These are phyloP conservation scores for Zosterops borbonicus DNA, from an alignment of 2,113 vertebrate genomes.

Conservation along the genomic window DNA sequence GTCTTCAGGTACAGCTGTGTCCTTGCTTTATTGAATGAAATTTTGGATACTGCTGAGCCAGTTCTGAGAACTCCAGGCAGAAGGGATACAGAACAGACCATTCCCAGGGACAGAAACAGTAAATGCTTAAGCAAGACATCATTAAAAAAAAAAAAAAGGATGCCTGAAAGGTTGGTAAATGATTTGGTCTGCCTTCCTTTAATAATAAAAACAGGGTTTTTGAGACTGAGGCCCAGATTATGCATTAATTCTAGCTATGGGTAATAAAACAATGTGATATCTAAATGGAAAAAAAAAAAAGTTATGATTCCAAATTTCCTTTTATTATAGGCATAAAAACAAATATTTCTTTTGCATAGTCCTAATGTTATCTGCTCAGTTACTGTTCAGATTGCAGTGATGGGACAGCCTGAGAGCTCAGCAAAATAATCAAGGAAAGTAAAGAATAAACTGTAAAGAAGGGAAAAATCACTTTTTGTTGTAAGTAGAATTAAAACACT, in stretches of 20 bases:
- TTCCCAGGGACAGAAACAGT: not conserved
- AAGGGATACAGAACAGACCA: not conserved
- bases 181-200: not conserved
- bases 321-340: not conserved
- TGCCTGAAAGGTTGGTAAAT: not conserved
- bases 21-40: not conserved
- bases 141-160: too few species aligned
- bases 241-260: not conserved
- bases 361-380: accelerated
- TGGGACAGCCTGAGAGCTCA: not conserved
- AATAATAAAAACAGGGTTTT: accelerated
- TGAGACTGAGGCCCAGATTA: not conserved
- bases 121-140: not conserved
- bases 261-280: not conserved
- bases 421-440: not conserved
- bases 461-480: not conserved
- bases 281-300: not conserved
- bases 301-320: not conserved
- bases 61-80: not conserved
- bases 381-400: not conserved
- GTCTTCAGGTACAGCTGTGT: not conserved
- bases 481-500: not conserved
- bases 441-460: not conserved
- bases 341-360: not conserved
- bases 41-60: not conserved